Base-by-base conservation (phyloP, 92 coral and sea anemone species). In the Nematostella vectensis region DNA sequence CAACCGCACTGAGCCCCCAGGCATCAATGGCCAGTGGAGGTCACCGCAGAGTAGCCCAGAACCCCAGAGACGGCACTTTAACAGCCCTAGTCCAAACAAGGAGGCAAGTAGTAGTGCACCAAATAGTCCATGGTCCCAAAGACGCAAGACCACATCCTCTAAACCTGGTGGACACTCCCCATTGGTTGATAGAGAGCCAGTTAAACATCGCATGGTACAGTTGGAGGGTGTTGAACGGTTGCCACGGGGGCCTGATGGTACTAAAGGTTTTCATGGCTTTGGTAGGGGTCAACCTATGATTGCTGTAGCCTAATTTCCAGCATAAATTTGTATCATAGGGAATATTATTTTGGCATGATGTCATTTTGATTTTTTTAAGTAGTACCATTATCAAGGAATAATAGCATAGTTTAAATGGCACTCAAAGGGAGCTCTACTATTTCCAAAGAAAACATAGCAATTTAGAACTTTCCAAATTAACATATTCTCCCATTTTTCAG, bases 161-260 rank as follows among this genome's bases (percentile, higher is more conserved):
- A 79, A 74, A 45, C 51, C 51, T 36, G 48, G 69, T 23, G 61
- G 65, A 45, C 95, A 85, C 50, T 68, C 83, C 0, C 70, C 99
- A 2, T 70, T 93, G 43, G 96, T 59, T 1, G 95, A 78, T 3
- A 66, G 96, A 20, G 88, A 76, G 31, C 70, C 70, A 36, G 85
- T 77, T 0, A 65, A 75, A 15, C 99, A 93, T 65, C 68, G 76
- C 20, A 93, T 93, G 99, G 76, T 87, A 10, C 99, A 93, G 54
- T 54, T 80, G 44, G 87, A 87, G 50, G 96, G 99, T 6, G 94
- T 93, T 0, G 50, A 87, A 38, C 72, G 99, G 24, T 77, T 87
- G 44, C 99, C 99, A 0, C 81, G 71, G 38, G 99, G 99, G 16
- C 99, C 99, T 27, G 99, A 93, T 77, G 99, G 99, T 37, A 86